These are phyloP conservation scores for Enteromius argenteus DNA, from an alignment of 2,797 vertebrate genomes.

Conservation along the genomic window DNA sequence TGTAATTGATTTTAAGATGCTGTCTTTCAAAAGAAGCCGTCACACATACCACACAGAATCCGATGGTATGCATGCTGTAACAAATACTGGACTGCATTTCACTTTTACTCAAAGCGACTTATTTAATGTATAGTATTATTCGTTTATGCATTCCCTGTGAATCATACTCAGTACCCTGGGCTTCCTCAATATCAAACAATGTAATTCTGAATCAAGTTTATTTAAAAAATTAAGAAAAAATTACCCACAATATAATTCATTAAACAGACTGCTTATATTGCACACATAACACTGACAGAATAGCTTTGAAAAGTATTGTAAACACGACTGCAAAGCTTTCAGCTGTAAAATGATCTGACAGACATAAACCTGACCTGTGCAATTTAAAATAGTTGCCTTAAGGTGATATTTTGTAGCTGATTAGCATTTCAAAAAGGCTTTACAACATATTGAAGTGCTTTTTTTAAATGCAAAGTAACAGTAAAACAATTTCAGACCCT, in stretches of 20 bases:
- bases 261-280: constrained; percentile 4
- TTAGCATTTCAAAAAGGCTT: not conserved
- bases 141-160: not conserved
- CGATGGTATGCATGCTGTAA: not conserved
- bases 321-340: not conserved
- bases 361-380: not conserved
- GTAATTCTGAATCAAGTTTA: not conserved
- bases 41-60: not conserved
- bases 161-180: not conserved
- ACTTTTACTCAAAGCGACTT: not conserved
- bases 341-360: not conserved
- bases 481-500: constrained; percentile 26
- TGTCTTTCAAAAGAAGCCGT: not conserved
- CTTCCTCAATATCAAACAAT: not conserved
- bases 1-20: constrained; percentile 20
- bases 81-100: not conserved
- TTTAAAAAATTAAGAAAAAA: not conserved
- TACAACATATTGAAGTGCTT: not conserved
- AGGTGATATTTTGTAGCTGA: not conserved
- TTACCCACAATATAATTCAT: not conserved
- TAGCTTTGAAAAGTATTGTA: constrained; percentile 9
- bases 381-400: not conserved
- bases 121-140: not conserved
- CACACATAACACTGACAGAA: constrained; percentile 27
- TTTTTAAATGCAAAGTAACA: not conserved